Evolutionary conservation across 37 sponge, comb jelly and placozoan species (phyloP).

Genomic region (Chondrilla cf. caribensis): DNA sequence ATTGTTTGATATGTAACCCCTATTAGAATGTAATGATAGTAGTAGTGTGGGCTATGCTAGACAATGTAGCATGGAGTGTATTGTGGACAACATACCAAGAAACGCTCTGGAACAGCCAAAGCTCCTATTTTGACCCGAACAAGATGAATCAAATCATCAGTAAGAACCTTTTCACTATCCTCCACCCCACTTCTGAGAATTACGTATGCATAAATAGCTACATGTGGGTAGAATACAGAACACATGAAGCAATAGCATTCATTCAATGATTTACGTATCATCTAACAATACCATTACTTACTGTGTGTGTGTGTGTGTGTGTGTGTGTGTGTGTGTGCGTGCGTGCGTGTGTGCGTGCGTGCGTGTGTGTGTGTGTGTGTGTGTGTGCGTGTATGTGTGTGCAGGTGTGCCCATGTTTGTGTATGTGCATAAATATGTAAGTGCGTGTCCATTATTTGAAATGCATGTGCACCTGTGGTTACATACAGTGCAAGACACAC

Average conservation of each 20-base stretch:
- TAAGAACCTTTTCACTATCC: neutral
- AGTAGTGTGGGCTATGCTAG: too few relatives aligned
- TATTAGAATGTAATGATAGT: neutral
- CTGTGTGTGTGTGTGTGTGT: conserved; percentile 62
- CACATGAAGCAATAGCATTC: neutral
- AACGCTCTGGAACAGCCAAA: conserved; percentile 16
- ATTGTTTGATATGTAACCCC: neutral
- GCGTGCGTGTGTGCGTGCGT: neutral
- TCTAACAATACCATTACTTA: neutral
- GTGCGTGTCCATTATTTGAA: too few relatives aligned
- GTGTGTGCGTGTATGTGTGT: conserved; percentile 16
- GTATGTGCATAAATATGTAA: too few relatives aligned
- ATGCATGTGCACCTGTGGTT: too few relatives aligned
- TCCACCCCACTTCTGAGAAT: neutral
- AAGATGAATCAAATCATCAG: neutral
- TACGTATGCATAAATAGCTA: conserved; percentile 24
- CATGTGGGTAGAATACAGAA: too few relatives aligned
- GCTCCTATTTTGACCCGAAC: conserved; percentile 7
- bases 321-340: conserved; percentile 16
- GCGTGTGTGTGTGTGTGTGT: conserved; percentile 4
- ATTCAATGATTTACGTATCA: conserved; percentile 5
- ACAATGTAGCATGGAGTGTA: too few relatives aligned
- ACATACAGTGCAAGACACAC: too few relatives aligned
- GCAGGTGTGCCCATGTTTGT: neutral
- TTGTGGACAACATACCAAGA: conserved; percentile 1